phyloP scores from a whole-genome alignment of 2,797 vertebrate genomes.

The Amniataba percoides region DNA sequence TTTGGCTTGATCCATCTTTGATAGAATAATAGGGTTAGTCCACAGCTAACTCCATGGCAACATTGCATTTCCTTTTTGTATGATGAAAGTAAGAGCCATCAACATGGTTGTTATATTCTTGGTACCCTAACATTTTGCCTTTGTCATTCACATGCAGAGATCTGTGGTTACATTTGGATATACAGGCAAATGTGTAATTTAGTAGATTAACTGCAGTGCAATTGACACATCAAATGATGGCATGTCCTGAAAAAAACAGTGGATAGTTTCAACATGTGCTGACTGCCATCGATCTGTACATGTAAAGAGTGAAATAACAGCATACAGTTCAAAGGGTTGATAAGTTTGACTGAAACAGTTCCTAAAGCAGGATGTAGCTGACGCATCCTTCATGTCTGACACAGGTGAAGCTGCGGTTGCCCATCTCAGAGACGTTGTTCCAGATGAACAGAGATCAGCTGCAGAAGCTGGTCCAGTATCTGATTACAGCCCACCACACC shows the following conservation, averaged over 20 bases:
- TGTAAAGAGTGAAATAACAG: neutral
- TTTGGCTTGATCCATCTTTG: no score
- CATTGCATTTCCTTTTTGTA: no score
- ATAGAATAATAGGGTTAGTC: no score
- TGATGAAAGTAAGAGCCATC: no score
- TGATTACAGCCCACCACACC: slow-evolving; percentile 98
- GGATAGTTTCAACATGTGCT: neutral
- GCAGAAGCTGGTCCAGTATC: slow-evolving; percentile 99
- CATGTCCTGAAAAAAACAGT: neutral
- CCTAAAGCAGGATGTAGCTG: neutral
- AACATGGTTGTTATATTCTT: no score
- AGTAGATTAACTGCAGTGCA: no score
- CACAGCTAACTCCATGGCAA: no score
- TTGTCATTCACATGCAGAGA: no score
- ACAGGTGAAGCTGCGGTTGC: slow-evolving; percentile 97
- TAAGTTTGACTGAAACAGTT: neutral
- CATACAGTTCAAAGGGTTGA: no score
- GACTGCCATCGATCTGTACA: neutral
- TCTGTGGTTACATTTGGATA: no score
- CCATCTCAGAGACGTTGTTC: slow-evolving; percentile 99
- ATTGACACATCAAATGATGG: neutral
- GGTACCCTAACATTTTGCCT: no score
- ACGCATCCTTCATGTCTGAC: neutral
- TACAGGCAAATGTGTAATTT: no score
- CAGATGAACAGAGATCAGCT: slow-evolving; percentile 99